These are phyloP conservation scores for Metallyticus violacea DNA, from an alignment of 2,888 invertebrate species.

Conservation along the genomic window DNA sequence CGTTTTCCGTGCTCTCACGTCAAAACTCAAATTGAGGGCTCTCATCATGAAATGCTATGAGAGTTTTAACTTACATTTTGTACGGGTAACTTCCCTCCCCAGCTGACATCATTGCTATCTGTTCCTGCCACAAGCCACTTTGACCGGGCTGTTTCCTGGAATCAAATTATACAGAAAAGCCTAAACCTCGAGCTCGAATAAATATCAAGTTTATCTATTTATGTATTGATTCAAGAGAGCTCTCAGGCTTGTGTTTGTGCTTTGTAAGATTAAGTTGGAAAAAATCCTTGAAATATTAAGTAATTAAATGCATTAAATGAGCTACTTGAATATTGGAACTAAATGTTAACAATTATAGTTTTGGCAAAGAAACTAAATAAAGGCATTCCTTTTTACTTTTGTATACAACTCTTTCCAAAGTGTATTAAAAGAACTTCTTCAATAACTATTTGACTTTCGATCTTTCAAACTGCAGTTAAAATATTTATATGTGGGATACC, in stretches of 20 bases:
- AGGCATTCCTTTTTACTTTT: too few relatives aligned
- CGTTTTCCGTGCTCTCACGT: neutral
- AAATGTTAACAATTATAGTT: too few relatives aligned
- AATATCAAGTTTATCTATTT: neutral
- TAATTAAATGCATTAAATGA: too few relatives aligned
- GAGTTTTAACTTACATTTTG: neutral
- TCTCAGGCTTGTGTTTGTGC: neutral
- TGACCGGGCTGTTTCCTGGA: neutral
- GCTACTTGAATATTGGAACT: too few relatives aligned
- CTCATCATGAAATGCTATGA: neutral
- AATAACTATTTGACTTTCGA: too few relatives aligned
- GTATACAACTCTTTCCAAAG: too few relatives aligned
- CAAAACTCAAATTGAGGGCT: too few relatives aligned
- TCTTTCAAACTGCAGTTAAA: too few relatives aligned
- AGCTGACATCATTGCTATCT: neutral
- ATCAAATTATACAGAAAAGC: neutral
- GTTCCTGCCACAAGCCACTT: neutral
- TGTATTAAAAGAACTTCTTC: too few relatives aligned
- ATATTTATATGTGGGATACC: too few relatives aligned
- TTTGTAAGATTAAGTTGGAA: neutral
- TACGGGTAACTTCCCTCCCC: neutral
- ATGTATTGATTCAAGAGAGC: neutral
- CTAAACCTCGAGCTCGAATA: neutral
- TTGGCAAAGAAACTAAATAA: too few relatives aligned
- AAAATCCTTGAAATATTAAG: neutral